A percentile compares a stretch with the other conserved stretches of the same genome.
These are phyloP conservation scores for Diabrotica virgifera DNA, from an alignment of 1,140 invertebrate genomes.

Conservation along the genomic window DNA sequence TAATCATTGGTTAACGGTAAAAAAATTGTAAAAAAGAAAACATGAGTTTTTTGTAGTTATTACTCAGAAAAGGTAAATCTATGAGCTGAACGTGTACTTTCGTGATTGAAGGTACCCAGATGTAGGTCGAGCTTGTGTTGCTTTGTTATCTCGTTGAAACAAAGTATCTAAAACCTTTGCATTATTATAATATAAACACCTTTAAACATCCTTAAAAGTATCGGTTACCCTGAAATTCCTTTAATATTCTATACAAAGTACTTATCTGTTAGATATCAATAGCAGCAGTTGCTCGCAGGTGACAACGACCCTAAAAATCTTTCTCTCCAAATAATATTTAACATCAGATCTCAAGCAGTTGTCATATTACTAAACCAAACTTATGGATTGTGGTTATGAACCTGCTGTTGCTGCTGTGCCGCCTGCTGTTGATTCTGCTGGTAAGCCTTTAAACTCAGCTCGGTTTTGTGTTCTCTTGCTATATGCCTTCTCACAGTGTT, in stretches of 20 bases:
- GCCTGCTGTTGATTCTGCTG: constrained; percentile 55
- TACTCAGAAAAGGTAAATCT: too few relatives aligned
- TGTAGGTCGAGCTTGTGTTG: too few relatives aligned
- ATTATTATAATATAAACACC: too few relatives aligned
- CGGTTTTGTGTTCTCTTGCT: constrained; percentile 79
- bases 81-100: too few relatives aligned
- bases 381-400: constrained; percentile 36
- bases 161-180: too few relatives aligned
- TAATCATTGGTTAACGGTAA: too few relatives aligned
- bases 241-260: background rate
- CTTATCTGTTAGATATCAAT: background rate
- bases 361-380: constrained; percentile 8
- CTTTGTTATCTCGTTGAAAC: too few relatives aligned
- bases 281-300: background rate
- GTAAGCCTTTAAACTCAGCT: constrained; percentile 65
- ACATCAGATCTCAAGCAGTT: constrained; percentile 30
- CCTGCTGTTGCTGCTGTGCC: constrained; percentile 53
- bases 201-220: background rate
- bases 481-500: constrained; percentile 86
- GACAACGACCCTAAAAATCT: background rate
- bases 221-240: background rate
- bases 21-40: too few relatives aligned
- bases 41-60: too few relatives aligned
- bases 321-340: constrained; percentile 22
- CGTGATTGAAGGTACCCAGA: too few relatives aligned